These are phyloP conservation scores for Halocaridina rubra DNA, from an alignment of 2,888 invertebrate genomes.

Conservation along the genomic window DNA sequence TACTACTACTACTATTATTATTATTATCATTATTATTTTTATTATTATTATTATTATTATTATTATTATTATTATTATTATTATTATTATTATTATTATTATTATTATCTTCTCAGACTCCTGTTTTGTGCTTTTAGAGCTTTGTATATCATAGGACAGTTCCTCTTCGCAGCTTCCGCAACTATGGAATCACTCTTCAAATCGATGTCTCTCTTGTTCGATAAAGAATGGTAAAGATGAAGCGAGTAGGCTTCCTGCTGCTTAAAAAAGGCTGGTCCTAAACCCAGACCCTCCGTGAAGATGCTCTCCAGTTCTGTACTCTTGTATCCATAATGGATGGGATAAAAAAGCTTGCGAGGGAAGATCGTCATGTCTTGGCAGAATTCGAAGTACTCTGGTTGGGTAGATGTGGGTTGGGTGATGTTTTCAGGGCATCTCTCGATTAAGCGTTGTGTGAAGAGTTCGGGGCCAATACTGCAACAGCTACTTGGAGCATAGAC, in stretches of 20 bases:
- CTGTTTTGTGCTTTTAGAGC: not conserved
- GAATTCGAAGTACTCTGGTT: not conserved
- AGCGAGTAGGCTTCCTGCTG: not conserved
- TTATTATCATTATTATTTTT: not conserved
- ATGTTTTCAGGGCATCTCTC: conserved; percentile 20
- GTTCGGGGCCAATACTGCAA: conserved; percentile 35
- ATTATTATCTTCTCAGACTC: not conserved
- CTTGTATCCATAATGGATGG: conserved; percentile 19
- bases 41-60: not conserved
- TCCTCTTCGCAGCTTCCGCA: conserved; percentile 9
- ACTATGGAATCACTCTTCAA: conserved; percentile 3
- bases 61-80: not conserved
- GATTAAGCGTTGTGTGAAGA: conserved; percentile 22
- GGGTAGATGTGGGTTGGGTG: not conserved
- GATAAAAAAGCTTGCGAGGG: conserved; percentile 3
- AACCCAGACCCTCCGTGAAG: not conserved
- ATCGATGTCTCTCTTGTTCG: not conserved
- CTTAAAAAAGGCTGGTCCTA: not conserved
- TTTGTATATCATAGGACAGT: not conserved
- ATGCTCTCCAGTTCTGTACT: not conserved
- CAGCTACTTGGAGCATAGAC: not conserved
- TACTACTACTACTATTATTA: not conserved
- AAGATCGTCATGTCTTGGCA: conserved; percentile 25
- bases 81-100: not conserved
- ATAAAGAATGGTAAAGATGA: not conserved